phyloP scores from a whole-genome alignment of 2,797 vertebrate genomes.

The Sebastes trivittatus region DNA sequence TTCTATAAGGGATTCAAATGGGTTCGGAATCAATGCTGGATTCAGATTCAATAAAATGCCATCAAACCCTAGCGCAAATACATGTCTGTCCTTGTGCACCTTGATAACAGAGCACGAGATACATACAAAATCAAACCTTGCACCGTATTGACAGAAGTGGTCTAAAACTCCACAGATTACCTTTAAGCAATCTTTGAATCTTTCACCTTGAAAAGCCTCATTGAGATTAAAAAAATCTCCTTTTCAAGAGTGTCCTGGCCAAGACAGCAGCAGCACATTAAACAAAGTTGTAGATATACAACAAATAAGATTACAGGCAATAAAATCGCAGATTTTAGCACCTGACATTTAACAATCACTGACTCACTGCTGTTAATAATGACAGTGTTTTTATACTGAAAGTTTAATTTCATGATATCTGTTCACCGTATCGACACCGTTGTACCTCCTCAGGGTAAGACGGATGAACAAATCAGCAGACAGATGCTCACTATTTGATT shows the following conservation, averaged over 20 bases:
- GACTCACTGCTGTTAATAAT: background rate
- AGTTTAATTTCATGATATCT: background rate
- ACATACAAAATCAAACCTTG: background rate
- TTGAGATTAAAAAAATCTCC: too few relatives aligned
- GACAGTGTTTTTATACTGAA: background rate
- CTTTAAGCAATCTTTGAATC: background rate
- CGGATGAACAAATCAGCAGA: background rate
- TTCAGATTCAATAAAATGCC: background rate
- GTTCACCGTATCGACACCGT: background rate
- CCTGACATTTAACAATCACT: background rate
- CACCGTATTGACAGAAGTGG: background rate
- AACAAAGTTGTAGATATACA: too few relatives aligned
- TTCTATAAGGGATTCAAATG: background rate
- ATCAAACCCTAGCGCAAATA: background rate
- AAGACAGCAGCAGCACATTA: too few relatives aligned
- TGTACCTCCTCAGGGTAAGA: background rate
- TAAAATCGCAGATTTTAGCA: background rate
- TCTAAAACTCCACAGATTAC: background rate
- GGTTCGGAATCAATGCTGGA: background rate
- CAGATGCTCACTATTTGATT: constrained; percentile 12
- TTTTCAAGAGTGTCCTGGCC: accelerated
- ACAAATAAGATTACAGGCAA: too few relatives aligned
- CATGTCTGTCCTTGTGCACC: too few relatives aligned
- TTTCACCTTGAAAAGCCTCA: too few relatives aligned
- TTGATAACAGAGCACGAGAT: background rate